Evolutionary conservation across 2,888 invertebrate species (phyloP), one percentile per base, ranked within the genome.

Genomic region (Caenorhabditis sp.): DNA sequence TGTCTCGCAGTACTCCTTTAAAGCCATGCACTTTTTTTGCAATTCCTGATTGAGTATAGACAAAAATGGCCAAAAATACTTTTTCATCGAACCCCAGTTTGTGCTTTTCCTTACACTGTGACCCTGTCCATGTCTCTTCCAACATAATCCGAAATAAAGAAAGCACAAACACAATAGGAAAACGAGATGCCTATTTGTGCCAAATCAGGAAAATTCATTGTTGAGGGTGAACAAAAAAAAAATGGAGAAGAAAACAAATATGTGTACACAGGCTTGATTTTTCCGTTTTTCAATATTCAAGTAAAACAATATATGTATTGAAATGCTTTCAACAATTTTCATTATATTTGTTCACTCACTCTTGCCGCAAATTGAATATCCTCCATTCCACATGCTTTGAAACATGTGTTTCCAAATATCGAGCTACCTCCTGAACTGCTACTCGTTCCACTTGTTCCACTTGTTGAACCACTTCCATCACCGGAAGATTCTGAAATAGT

Each of bases 311-410:
- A 17, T 43, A 43, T 14, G 23, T 51, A 21, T 51, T 51, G 19
- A 51, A 21, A 5, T 51, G 23, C 51, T 51, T 51, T 21, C 23
- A 51, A 21, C 4, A 17, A 12, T 43, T 43, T 17, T 43, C 17
- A 3, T 17, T 43, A 3, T 43, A 43, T 43, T 43, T 43, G 17
- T 51, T 27, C 27, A 59, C 43, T 68, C 36, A 84, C 85, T 63
- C 82, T 82, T 3, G 85, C 85, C 6, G 85, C 85, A 62, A 78
- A 81, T 62, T 84, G 84, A 58, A 85, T 84, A 58, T 85, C 85
- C 50, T 85, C 85, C 83, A 84, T 83, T 26, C 85, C 85, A 66
- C 85, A 85, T 0, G 84, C 81, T 62, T 85, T 85, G 78, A 85
- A 85, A 69, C 85, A 85, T 4, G 78, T 75, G 37, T 78, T 76